Conservation (phyloP, 2,888 invertebrate genomes). For the Brachyopa scutellaris region DNA sequence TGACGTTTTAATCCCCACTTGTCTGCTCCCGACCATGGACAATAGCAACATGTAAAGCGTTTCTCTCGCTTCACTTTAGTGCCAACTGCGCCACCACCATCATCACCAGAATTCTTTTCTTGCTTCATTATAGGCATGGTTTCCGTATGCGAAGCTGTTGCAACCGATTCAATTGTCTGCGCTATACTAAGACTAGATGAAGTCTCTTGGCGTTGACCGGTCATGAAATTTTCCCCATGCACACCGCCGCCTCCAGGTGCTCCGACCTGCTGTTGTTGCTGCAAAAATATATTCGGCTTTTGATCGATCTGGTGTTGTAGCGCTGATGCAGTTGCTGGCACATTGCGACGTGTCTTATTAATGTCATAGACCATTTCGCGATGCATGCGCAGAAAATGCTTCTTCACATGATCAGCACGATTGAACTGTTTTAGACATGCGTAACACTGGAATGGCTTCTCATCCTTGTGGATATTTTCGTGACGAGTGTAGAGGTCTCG, state of each 20-base stretch:
- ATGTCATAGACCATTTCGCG: constrained; percentile 94
- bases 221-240: constrained; percentile 76
- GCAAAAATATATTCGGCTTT: constrained; percentile 80
- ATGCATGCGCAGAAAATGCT: constrained; percentile 96
- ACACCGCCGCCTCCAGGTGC: constrained; percentile 40
- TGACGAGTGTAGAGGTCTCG: constrained; percentile 95
- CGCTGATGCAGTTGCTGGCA: constrained; percentile 79
- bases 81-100: constrained; percentile 76
- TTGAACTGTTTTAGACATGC: constrained; percentile 96
- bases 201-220: constrained; percentile 80
- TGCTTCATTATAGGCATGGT: constrained; percentile 80
- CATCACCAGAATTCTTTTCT: constrained; percentile 79
- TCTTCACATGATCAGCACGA: constrained; percentile 96
- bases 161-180: constrained; percentile 81
- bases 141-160: constrained; percentile 79
- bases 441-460: constrained; percentile 96
- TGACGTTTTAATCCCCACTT: constrained; percentile 97
- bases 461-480: constrained; percentile 96
- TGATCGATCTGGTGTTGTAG: constrained; percentile 76
- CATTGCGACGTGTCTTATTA: constrained; percentile 87
- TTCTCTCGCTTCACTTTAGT: constrained; percentile 85
- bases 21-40: constrained; percentile 95
- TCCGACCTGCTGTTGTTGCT: constrained; percentile 76
- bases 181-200: constrained; percentile 81
- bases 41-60: constrained; percentile 93